phyloP scores from a whole-genome alignment of 2,113 vertebrate species.

The Cinclus cinclus region DNA sequence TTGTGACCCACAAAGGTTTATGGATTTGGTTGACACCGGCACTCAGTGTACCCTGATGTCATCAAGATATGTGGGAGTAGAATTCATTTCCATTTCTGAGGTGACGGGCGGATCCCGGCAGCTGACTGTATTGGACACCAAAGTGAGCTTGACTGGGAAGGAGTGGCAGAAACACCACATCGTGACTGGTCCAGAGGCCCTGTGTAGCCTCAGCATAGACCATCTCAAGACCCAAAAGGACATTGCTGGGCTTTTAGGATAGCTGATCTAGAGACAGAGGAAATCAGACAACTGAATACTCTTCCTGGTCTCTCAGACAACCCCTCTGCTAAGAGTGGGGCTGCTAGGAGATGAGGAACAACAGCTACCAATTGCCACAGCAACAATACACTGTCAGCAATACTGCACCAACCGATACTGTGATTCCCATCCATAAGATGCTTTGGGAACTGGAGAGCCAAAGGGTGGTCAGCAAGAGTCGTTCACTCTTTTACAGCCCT shows the following conservation, averaged over 20 bases:
- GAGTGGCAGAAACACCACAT: not conserved
- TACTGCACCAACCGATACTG: accelerated
- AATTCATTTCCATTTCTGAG: not conserved
- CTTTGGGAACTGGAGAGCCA: not conserved
- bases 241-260: not conserved
- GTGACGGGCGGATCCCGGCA: not conserved
- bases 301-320: not conserved
- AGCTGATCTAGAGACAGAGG: not conserved
- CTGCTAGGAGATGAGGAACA: not conserved
- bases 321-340: not conserved
- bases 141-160: not conserved
- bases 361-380: not conserved
- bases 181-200: not conserved
- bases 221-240: no score
- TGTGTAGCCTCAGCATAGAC: accelerated
- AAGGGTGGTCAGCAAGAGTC: not conserved
- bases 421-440: not conserved
- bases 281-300: not conserved
- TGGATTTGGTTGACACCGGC: accelerated
- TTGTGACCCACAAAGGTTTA: not conserved
- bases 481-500: not conserved
- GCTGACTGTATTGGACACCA: not conserved
- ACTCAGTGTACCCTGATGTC: not conserved
- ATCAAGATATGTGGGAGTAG: not conserved
- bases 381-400: accelerated